Conservation (phyloP, 1,140 invertebrate genomes). For the Frieseomelitta varia region DNA sequence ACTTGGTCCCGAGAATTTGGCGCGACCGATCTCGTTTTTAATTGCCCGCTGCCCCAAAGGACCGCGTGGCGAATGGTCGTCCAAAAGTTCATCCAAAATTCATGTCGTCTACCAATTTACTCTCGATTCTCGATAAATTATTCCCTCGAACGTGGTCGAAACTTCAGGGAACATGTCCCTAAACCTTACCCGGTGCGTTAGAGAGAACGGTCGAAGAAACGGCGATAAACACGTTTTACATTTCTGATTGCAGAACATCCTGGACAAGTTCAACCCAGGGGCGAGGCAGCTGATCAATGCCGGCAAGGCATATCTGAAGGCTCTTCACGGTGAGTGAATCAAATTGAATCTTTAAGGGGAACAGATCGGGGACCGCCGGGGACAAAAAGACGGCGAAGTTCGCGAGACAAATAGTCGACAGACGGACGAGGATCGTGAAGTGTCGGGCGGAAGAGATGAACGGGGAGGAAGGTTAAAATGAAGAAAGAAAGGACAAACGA, state of each 20-base stretch:
- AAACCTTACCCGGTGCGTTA: too few species aligned
- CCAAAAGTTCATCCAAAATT: neutral
- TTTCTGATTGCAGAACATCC: conserved; percentile 91
- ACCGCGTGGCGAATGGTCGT: neutral
- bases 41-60: neutral
- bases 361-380: neutral
- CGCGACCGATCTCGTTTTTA: neutral
- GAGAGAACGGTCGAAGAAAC: neutral
- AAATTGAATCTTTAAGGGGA: conserved; percentile 52
- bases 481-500: conserved; percentile 43
- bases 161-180: neutral
- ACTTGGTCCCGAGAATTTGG: neutral
- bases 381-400: conserved; percentile 20
- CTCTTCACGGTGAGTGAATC: conserved; percentile 92
- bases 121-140: neutral
- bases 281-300: conserved; percentile 95
- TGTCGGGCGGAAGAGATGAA: neutral
- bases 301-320: conserved; percentile 95
- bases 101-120: neutral
- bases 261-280: conserved; percentile 97
- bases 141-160: neutral
- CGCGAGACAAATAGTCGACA: conserved; percentile 41
- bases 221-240: conserved; percentile 9
- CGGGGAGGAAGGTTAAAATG: conserved; percentile 25
- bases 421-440: conserved; percentile 24